Conservation (phyloP, 2,888 invertebrate genomes). For the Stegana nigrithorax region DNA sequence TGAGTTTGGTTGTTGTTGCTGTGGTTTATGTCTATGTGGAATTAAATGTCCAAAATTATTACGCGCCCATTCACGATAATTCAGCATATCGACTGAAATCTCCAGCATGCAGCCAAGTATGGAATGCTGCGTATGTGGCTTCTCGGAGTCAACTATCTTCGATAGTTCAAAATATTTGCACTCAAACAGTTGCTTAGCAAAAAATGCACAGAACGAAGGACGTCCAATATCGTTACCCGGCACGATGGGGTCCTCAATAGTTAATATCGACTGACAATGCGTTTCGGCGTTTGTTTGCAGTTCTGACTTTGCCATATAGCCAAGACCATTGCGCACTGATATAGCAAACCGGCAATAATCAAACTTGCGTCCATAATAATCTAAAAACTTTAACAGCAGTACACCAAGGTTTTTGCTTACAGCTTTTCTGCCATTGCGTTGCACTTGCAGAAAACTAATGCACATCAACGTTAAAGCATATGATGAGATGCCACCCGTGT, state of each 20-base stretch:
- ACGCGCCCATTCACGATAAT: constrained; percentile 43
- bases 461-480: constrained; percentile 48
- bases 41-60: constrained; percentile 28
- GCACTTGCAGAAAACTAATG: constrained; percentile 40
- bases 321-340: constrained; percentile 31
- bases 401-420: constrained; percentile 38
- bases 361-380: constrained; percentile 51
- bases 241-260: constrained; percentile 50
- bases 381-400: constrained; percentile 45
- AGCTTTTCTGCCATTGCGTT: constrained; percentile 8
- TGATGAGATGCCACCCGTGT: constrained; percentile 48
- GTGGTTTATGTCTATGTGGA: neutral
- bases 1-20: neutral
- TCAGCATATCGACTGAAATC: constrained; percentile 36
- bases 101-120: constrained; percentile 36
- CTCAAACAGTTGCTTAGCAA: constrained; percentile 39
- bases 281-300: constrained; percentile 18
- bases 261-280: constrained; percentile 42
- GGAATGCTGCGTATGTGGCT: constrained; percentile 28
- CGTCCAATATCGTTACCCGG: constrained; percentile 49
- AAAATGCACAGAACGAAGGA: constrained; percentile 40
- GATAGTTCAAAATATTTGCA: constrained; percentile 40
- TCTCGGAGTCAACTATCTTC: constrained; percentile 39
- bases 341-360: constrained; percentile 43
- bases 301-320: constrained; percentile 34